Base-by-base conservation (phyloP, 2,797 vertebrate species). In the Clarias pachynema region DNA sequence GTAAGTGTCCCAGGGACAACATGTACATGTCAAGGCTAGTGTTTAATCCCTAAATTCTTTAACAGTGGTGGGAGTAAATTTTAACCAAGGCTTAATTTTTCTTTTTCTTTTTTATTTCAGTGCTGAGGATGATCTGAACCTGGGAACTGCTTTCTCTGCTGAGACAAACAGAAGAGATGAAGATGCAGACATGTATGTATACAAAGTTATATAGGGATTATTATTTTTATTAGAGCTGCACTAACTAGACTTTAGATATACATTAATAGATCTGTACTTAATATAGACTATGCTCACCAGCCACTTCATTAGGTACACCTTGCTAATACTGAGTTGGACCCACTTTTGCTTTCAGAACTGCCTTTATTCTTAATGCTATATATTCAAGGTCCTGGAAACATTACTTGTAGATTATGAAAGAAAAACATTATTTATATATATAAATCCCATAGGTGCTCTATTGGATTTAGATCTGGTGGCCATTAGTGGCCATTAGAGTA, bases 161-260 rank as follows among this genome's bases (percentile, higher is more conserved):
- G 98, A 99, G 90, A 99, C 98, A 37, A 99, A 99, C 93, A 95
- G 98, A 91, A 93, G 98, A 89, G 98, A 99, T 69, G 98, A 99
- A 91, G 98, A 99, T 84, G 98, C 98, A 0, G 98, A 99, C 94
- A 99, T 99, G 98, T 99, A 94, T 56, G 96, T 86, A 5, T 73
- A n/a, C 26, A 29, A 2, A 5, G 8, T 40, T 6, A 20, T 72
- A 59, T 44, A 59, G 31, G 15, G 14, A 56, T 26, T 44, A 44
- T 44, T 44, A 22, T 56, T 57, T 22, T 22, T 12, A 34, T 5
- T 53, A 49, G 40, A 49, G 5, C 16, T 57, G 16, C 20, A 29
- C 29, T 34, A 31, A 56, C 26, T 77, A 3, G 9, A 22, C 29
- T 22, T 16, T 34, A 22, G 26, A 31, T 7, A 31, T 20, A 0